Percentiles rank a stretch among this genome's conserved stretches.
Evolutionary conservation across 1,140 invertebrate species (phyloP).

Genomic region (Macrosteles quadrilineatus): DNA sequence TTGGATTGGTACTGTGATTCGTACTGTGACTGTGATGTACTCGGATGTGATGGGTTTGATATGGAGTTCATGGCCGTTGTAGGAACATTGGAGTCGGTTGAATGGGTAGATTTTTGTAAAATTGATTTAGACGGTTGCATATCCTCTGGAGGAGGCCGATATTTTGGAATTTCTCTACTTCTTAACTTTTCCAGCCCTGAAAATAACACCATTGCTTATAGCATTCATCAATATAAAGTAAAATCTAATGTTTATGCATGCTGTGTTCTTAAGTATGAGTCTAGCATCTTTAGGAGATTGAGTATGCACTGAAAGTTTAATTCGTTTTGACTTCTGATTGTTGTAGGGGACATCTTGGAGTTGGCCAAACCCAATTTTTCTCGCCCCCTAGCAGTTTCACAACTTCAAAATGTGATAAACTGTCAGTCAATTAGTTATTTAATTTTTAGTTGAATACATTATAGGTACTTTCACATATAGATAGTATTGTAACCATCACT

Average conservation of each 20-base stretch:
- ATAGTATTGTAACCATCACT: too few species aligned
- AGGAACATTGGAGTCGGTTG: conserved; percentile 35
- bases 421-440: too few species aligned
- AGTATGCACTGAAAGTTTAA: too few species aligned
- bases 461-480: too few species aligned
- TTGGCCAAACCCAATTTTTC: too few species aligned
- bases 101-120: conserved; percentile 43
- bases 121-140: conserved; percentile 51
- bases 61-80: conserved; percentile 29
- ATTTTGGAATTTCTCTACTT: conserved; percentile 54
- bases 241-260: neutral
- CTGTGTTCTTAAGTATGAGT: neutral
- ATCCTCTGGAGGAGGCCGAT: conserved; percentile 53
- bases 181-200: conserved; percentile 42
- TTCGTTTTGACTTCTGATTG: too few species aligned
- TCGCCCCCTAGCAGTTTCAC: too few species aligned
- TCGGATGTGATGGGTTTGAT: conserved; percentile 36
- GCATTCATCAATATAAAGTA: conserved; percentile 7
- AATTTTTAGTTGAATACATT: too few species aligned
- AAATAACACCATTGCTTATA: conserved; percentile 45
- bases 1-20: conserved; percentile 29
- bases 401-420: too few species aligned
- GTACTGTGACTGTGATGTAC: conserved; percentile 30
- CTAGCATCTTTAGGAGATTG: too few species aligned
- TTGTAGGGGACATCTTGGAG: too few species aligned